phyloP scores from a whole-genome alignment of 1,140 invertebrate species.

The Drosophila lacertosa region DNA sequence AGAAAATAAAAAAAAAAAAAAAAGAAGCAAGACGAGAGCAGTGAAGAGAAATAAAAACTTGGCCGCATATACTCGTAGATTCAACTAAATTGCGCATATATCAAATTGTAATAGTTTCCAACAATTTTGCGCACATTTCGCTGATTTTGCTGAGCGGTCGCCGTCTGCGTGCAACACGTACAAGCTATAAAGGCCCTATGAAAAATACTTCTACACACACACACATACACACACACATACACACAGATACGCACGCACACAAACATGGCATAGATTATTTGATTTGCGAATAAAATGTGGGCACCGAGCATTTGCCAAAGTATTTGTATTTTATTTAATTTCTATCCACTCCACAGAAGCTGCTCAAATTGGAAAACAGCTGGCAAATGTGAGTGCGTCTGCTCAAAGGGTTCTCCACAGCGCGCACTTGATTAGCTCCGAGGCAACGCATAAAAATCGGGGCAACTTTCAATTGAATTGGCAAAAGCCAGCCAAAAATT shows the following conservation, averaged over 20 bases:
- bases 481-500: conserved; percentile 32
- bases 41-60: conserved; percentile 14
- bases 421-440: conserved; percentile 40
- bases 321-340: conserved; percentile 36
- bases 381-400: conserved; percentile 22
- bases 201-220: conserved; percentile 26
- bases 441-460: conserved; percentile 3
- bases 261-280: conserved; percentile 47
- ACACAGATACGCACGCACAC: conserved; percentile 5
- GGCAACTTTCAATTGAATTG: conserved; percentile 47
- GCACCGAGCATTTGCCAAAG: conserved; percentile 25
- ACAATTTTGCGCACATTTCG: conserved; percentile 61
- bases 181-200: conserved; percentile 46
- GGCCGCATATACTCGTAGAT: conserved; percentile 48
- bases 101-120: conserved; percentile 66
- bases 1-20: background rate
- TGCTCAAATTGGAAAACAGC: conserved; percentile 33
- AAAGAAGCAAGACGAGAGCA: background rate
- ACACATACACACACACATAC: conserved; percentile 1
- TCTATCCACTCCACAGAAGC: conserved; percentile 5
- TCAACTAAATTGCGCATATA: conserved; percentile 65
- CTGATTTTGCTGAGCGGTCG: conserved; percentile 41
- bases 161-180: conserved; percentile 60
- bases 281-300: conserved; percentile 37
- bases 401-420: conserved; percentile 37